Base-by-base conservation (phyloP, 2,888 invertebrate genomes). In the Chloroclysta siterata region DNA sequence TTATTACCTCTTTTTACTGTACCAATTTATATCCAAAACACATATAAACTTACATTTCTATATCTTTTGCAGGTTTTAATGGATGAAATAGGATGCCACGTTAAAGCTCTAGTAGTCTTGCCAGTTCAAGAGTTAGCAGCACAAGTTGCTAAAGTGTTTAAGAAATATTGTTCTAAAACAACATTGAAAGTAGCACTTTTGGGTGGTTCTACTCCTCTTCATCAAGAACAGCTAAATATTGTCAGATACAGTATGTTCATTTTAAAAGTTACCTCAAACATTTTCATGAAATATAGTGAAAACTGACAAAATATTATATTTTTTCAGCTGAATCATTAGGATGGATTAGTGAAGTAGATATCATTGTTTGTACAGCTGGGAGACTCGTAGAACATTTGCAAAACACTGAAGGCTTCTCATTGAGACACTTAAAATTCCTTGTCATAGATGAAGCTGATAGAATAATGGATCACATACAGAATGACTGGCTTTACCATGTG, bases 371-470 rank as follows among this genome's bases (percentile, higher is more conserved):
- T 54, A 99, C 99, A 14, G 98, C 99, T 33, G 99, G 99, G 13
- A 94, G 99, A 62, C 90, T 99, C 57, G 96, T 99, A 0, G 98
- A 99, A 83, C 99, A 99, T 87, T 92, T 99, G 66, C 96, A 96
- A 83, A 94, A 95, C 70, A 98, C 98, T 0, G 93, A 95, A 80
- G 97, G 97, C 15, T 96, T 98, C 81, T 94, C 95, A 56, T 84
- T 98, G 42, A 94, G 94, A 72, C 83, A 94, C 73, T 89, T 98
- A 0, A 94, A 95, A 78, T 98, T 96, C 88, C 89, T 98, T 48
- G 95, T 99, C 0, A 97, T 99, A 62, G 99, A 99, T 87, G 99
- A 99, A 93, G 99, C 99, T 6, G 99, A 99, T 89, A 94, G 98
- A 72, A 97, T 99, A 73, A 96, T 98, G 93, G 98, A 98, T 75